Evolutionary conservation across 2,888 invertebrate genomes (phyloP), one percentile per base, ranked within the genome.

Genomic region (Nudaria mundana): DNA sequence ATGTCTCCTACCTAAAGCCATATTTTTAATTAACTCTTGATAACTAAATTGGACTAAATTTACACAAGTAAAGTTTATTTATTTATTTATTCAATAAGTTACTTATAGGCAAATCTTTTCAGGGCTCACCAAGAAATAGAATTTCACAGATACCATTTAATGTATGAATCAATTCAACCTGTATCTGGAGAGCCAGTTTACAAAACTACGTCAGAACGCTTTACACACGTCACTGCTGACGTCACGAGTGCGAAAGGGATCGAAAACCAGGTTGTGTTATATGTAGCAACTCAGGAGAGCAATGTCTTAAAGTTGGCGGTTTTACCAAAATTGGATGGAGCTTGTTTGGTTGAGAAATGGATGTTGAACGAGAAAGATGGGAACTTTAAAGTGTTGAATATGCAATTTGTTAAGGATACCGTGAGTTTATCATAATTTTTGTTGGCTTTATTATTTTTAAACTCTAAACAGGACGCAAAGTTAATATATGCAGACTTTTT

Each of bases 331-430:
- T 89, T 91, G 0, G 91, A 91, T 37, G 92, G 93, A 48, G 92
- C 96, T 0, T 98, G 98, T 67, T 83, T 97, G 30, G 92, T 98
- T 8, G 97, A 98, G 77, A 91, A 94, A 50, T 95, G 97, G 93
- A 93, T 93, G 56, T 90, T 94, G 7, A 87, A 92, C 23, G 89
- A 91, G 1, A 87, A 89, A 4, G 87, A 90, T 11, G 78, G 84
- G 1, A 81, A 81, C 15, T 81, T 83, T 44, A 87, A 90, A 23
- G 91, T 95, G 31, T 85, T 90, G 60, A 92, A 91, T 10, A 91
- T 96, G 89, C 94, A 94, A 68, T 95, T 94, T 68, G 90, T 96
- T 5, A 94, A 95, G 70, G 94, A 94, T 58, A 95, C 95, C 8
- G 93, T 92, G 54, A 91, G 91, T 30, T 15, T 11, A 20, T 0